phyloP scores from a whole-genome alignment of 1,140 invertebrate genomes.

The Centruroides vittatus region DNA sequence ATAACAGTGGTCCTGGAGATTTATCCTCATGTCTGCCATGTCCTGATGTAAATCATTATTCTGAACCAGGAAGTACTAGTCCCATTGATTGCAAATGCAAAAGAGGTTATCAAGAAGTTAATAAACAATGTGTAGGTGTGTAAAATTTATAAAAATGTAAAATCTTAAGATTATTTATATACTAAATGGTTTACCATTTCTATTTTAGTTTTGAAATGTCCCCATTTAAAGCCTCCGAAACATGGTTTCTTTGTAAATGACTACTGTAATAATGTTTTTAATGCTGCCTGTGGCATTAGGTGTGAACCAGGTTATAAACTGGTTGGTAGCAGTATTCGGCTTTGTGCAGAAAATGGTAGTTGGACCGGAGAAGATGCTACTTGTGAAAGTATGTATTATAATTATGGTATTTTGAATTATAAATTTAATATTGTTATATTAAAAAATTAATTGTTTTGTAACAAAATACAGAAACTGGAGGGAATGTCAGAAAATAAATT shows the following conservation, averaged over 20 bases:
- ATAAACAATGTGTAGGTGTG: conserved; percentile 37
- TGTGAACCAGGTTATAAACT: conserved; percentile 50
- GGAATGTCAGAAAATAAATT: too few species aligned
- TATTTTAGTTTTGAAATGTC: conserved; percentile 42
- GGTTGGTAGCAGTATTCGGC: conserved; percentile 44
- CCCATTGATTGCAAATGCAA: conserved; percentile 43
- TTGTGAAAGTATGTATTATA: conserved; percentile 38
- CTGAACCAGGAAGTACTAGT: conserved; percentile 35
- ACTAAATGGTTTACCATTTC: neutral
- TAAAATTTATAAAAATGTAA: neutral
- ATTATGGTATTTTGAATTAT: too few species aligned
- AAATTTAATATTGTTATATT: too few species aligned
- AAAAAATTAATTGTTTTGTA: too few species aligned
- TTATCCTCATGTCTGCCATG: conserved; percentile 41
- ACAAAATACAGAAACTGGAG: too few species aligned
- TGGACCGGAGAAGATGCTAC: conserved; percentile 47
- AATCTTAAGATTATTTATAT: neutral
- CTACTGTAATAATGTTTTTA: conserved; percentile 46
- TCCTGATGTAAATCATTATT: conserved; percentile 47
- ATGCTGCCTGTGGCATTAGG: conserved; percentile 51
- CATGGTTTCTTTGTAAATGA: conserved; percentile 52
- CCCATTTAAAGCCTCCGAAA: conserved; percentile 39
- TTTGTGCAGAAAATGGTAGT: conserved; percentile 45
- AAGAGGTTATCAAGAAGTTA: conserved; percentile 34
- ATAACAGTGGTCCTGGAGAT: conserved; percentile 34